Conservation (phyloP, 2,797 vertebrate genomes). For the Loriculus beryllinus region DNA sequence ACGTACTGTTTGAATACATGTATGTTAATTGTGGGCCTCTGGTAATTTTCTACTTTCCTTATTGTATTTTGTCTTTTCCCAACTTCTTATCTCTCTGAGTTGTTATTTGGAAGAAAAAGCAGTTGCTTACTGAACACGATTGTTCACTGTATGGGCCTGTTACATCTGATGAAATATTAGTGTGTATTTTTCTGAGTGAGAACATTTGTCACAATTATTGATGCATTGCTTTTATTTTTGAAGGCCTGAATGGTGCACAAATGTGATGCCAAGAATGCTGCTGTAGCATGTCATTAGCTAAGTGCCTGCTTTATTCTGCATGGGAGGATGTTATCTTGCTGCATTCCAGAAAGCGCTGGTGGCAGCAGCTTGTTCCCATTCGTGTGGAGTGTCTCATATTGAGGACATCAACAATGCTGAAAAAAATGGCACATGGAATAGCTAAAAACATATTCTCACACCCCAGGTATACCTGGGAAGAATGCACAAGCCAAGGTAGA, state of each 20-base stretch:
- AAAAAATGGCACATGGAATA: not conserved
- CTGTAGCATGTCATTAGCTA: not conserved
- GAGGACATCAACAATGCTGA: not conserved
- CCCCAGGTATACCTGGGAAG: not conserved
- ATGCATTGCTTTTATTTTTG: not conserved
- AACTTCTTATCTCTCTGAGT: not conserved
- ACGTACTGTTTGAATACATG: not conserved
- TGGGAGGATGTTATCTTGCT: slow-evolving; percentile 19
- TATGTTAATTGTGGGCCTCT: not conserved
- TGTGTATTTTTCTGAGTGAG: not conserved
- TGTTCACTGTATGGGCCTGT: not conserved
- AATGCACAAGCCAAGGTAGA: not conserved
- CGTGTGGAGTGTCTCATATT: not conserved
- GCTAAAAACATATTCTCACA: not conserved
- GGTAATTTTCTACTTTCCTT: not conserved
- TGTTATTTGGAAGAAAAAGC: not conserved
- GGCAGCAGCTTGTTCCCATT: not conserved
- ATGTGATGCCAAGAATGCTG: not conserved
- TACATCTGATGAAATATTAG: not conserved
- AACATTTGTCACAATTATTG: not conserved
- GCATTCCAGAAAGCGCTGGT: not conserved
- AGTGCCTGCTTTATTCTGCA: not conserved
- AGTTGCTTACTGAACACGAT: not conserved
- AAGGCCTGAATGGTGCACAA: not conserved
- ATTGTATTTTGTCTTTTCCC: not conserved